Evolutionary conservation across 2,888 invertebrate species (phyloP).

Genomic region (Himalopsyche japonica): DNA sequence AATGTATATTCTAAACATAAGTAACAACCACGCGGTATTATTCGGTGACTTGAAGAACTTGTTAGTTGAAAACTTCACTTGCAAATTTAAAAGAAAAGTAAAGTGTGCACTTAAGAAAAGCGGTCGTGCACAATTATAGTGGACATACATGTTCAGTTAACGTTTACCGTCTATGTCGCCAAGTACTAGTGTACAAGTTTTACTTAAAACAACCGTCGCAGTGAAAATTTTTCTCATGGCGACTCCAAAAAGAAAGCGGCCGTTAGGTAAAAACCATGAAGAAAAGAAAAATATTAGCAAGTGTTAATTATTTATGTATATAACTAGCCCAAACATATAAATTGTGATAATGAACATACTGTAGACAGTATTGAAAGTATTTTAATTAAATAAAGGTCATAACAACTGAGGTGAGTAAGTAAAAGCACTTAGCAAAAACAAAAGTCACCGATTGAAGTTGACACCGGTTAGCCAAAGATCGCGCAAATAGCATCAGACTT

Average conservation of each 20-base stretch:
- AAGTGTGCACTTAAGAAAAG: not conserved
- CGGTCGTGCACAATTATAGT: not conserved
- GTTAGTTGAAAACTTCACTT: too few relatives aligned
- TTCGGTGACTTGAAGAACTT: too few relatives aligned
- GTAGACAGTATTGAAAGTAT: too few relatives aligned
- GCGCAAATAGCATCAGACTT: not conserved
- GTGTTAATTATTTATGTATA: too few relatives aligned
- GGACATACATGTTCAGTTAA: not conserved
- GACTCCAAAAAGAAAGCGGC: not conserved
- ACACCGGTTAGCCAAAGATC: not conserved
- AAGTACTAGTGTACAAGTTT: not conserved
- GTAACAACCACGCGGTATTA: too few relatives aligned
- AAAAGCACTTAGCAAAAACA: not conserved
- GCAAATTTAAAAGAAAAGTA: not conserved
- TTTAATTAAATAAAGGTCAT: too few relatives aligned
- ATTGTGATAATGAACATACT: too few relatives aligned
- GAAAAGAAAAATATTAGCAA: not conserved
- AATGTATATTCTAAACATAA: too few relatives aligned
- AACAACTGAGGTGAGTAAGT: not conserved
- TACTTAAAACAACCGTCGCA: not conserved
- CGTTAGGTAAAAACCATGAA: not conserved
- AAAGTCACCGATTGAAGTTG: not conserved
- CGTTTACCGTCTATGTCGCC: not conserved
- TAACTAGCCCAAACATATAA: too few relatives aligned
- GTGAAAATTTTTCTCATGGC: not conserved